A percentile compares a stretch with the other conserved stretches of the same genome.
These are phyloP conservation scores for Tetragonisca angustula DNA, from an alignment of 2,888 invertebrate species.

Conservation along the genomic window DNA sequence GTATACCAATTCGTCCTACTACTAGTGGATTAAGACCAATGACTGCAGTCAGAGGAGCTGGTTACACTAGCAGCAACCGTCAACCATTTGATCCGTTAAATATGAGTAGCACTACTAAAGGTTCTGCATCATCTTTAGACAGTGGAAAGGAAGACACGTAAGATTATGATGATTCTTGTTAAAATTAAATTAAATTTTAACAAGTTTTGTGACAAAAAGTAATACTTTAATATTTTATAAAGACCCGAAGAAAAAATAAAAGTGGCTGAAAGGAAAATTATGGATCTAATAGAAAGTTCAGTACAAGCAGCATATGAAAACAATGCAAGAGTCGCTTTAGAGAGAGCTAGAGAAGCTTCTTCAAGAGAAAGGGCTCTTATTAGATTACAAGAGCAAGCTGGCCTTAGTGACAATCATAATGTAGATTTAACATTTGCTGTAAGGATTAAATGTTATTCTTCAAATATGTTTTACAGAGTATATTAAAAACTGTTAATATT, in stretches of 20 bases:
- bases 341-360: constrained; percentile 98
- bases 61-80: constrained; percentile 91
- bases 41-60: constrained; percentile 98
- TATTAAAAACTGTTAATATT: not conserved
- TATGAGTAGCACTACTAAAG: constrained; percentile 85
- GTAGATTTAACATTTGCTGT: constrained; percentile 98
- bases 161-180: constrained; percentile 70
- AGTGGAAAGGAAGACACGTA: constrained; percentile 92
- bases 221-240: constrained; percentile 11
- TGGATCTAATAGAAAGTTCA: constrained; percentile 95
- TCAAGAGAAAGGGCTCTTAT: constrained; percentile 95
- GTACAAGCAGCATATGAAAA: constrained; percentile 89
- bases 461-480: not conserved
- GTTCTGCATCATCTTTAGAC: constrained; percentile 87
- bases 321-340: constrained; percentile 89
- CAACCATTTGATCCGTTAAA: constrained; percentile 91
- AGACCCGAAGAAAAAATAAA: constrained; percentile 97
- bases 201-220: not conserved
- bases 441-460: constrained; percentile 84
- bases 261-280: constrained; percentile 94
- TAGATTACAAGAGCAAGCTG: constrained; percentile 95
- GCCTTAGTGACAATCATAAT: constrained; percentile 95
- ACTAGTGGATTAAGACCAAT: constrained; percentile 90
- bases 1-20: constrained; percentile 80
- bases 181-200: not conserved